Base-by-base conservation (phyloP, 2,113 vertebrate genomes). In the Antechinus stuartii region DNA sequence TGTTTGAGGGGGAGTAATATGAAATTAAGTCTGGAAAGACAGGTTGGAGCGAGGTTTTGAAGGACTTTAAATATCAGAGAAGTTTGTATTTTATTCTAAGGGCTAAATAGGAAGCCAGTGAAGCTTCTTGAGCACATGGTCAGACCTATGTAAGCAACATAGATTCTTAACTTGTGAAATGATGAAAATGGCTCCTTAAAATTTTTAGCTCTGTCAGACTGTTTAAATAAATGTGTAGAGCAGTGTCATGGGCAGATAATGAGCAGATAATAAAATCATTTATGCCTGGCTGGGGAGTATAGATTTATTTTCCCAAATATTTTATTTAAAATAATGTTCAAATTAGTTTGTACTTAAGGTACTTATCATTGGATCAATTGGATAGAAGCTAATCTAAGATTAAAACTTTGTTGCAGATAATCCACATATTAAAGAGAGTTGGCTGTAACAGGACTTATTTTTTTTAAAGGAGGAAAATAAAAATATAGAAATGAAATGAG, bases 231-330 rank as follows among this genome's bases (percentile, higher is more conserved):
- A 52, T 10, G 94, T 47, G 35, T 61, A 96, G 76, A 94, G 7
- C 76, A 91, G 93, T 47, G 26, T 61, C 42, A 89, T 19, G 19
- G 56, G 92, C 46, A 94, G 92, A 57, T 52, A 90, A 96, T 76
- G 1, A 92, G 57, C 56, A 91, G 46, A 90, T 47, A 95, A 91
- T 47, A 95, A 91, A 93, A 42, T 52, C 55, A 54, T 90, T 92
- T 91, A 42, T 54, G 54, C 42, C 90, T 94, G 89, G 49, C 49
- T 90, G 89, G 57, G 89, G 56, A 92, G 91, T 61, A 46, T 24
- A 95, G 53, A 91, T 53, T 90, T 96, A 90, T 30, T 47, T 46
- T 93, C 50, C 68, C 19, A 84, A 84, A 23, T 84, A 84, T 42
- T 42, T 23, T 84, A 7, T 84, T 49, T 49, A 49, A 49, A 49